Conservation (phyloP, 2,888 invertebrate genomes). For the Tipula helvola region DNA sequence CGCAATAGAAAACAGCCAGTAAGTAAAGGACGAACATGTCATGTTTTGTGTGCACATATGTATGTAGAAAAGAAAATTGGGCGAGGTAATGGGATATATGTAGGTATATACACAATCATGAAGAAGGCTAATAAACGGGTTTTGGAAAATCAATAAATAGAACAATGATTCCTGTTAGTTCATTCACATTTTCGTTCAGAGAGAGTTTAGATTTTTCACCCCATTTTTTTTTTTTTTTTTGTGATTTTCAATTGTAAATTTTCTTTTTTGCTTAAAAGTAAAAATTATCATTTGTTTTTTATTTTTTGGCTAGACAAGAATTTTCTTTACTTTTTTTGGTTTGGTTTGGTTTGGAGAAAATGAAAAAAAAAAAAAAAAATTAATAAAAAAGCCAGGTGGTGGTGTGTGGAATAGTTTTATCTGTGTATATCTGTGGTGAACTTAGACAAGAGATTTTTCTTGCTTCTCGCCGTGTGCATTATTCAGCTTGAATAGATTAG, state of each 20-base stretch:
- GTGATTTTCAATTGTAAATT: not conserved
- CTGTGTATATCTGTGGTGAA: not conserved
- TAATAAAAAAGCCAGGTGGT: not conserved
- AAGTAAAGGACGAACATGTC: not conserved
- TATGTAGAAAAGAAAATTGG: not conserved
- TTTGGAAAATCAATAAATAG: not conserved
- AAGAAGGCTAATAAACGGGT: not conserved
- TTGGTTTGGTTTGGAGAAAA: not conserved
- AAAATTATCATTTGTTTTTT: not conserved
- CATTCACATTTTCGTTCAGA: not conserved
- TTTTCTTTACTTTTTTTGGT: not conserved
- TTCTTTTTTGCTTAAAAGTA: not conserved
- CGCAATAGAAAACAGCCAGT: not conserved
- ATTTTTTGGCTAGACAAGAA: not conserved
- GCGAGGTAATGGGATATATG: not conserved
- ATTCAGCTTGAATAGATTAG: not conserved
- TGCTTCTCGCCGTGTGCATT: not conserved
- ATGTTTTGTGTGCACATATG: not conserved
- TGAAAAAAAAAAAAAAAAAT: not conserved
- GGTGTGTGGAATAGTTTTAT: not conserved
- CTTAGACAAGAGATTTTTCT: not conserved
- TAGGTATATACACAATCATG: not conserved
- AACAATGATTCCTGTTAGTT: not conserved
- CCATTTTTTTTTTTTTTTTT: not conserved
- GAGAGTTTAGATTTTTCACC: not conserved